phyloP scores from a whole-genome alignment of 1,140 invertebrate species.

The Nilaparvata lugens region DNA sequence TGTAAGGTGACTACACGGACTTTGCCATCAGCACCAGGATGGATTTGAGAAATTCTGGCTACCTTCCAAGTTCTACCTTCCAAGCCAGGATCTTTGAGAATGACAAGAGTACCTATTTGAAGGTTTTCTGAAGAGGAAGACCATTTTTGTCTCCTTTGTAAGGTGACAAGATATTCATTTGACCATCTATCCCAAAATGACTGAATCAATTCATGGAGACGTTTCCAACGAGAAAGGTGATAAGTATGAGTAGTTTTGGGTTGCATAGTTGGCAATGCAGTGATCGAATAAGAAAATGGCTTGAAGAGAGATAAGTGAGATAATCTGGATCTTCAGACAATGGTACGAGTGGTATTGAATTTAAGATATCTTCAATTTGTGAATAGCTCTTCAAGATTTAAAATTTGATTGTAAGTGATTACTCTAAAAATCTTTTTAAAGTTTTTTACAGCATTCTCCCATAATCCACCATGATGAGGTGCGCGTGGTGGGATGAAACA shows the following conservation, averaged over 20 bases:
- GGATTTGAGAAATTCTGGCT: too few relatives aligned
- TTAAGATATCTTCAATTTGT: conserved; percentile 3
- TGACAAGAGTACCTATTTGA: too few relatives aligned
- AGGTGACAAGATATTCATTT: too few relatives aligned
- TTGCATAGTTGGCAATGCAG: background rate
- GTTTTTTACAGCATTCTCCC: conserved; percentile 27
- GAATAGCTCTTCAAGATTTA: background rate
- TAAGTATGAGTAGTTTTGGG: background rate
- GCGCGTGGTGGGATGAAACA: conserved; percentile 27
- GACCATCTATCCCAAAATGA: conserved; percentile 15
- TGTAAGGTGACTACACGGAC: too few relatives aligned
- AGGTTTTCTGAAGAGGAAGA: too few relatives aligned
- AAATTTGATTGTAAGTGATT: background rate
- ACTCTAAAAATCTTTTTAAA: conserved; percentile 1
- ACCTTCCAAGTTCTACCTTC: too few relatives aligned
- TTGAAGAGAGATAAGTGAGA: conserved; percentile 14
- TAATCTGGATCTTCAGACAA: conserved; percentile 15
- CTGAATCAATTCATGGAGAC: background rate
- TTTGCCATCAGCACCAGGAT: too few relatives aligned
- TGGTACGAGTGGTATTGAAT: background rate
- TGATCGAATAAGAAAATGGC: conserved; percentile 18
- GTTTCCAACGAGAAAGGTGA: conserved; percentile 3
- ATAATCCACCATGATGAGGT: conserved; percentile 28
- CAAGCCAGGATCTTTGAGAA: too few relatives aligned
- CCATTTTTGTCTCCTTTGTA: too few relatives aligned